Percentiles rank a stretch among this genome's conserved stretches.
Conservation (phyloP, 2,888 invertebrate genomes). For the Gari tellinella region DNA sequence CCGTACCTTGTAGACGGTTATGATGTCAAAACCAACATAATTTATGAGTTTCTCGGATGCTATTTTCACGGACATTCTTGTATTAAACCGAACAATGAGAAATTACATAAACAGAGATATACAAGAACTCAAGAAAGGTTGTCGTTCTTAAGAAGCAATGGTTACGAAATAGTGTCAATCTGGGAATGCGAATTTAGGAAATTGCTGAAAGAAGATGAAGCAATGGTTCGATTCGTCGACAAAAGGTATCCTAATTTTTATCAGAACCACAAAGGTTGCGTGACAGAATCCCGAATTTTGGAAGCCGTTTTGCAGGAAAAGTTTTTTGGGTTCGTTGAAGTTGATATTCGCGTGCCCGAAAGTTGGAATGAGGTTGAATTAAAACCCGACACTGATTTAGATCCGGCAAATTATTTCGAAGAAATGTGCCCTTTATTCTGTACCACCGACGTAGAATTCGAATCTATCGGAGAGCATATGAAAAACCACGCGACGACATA, state of each 20-base stretch:
- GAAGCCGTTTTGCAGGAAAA: constrained; percentile 15
- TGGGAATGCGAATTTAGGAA: no score
- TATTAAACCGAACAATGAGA: no score
- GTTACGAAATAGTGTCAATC: no score
- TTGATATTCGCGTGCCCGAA: constrained; percentile 37
- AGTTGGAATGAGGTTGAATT: constrained; percentile 11
- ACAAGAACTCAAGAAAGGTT: no score
- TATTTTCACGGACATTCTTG: no score
- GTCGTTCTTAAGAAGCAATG: no score
- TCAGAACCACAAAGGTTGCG: constrained; percentile 9
- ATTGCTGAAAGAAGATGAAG: no score
- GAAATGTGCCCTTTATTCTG: constrained; percentile 49
- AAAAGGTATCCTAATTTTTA: constrained; percentile 4
- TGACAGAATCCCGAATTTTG: no score
- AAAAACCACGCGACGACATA: constrained; percentile 15
- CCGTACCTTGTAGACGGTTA: constrained; percentile 40
- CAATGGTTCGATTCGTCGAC: constrained; percentile 22
- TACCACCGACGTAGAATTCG: constrained; percentile 30
- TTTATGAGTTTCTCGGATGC: no score
- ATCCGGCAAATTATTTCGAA: constrained; percentile 29
- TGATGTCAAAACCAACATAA: no score
- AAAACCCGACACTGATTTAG: constrained; percentile 8
- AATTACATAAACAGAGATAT: no score
- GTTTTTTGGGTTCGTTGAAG: constrained; percentile 38
- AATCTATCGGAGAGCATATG: constrained; percentile 44